These are phyloP conservation scores for Malurus elegans DNA, from an alignment of 2,113 vertebrate species.

Conservation along the genomic window DNA sequence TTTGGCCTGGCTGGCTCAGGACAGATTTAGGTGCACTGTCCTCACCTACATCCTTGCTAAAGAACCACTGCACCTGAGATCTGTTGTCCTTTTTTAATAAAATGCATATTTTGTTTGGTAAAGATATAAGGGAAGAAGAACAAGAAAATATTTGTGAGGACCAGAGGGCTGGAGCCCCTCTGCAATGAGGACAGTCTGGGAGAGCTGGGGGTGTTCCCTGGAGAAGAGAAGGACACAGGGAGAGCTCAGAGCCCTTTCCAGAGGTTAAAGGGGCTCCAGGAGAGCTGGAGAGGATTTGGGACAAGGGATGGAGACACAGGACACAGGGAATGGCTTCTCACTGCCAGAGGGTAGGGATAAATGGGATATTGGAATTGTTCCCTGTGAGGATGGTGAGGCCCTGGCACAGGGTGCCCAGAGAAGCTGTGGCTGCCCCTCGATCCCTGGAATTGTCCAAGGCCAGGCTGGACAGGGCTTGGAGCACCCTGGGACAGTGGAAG, in stretches of 20 bases:
- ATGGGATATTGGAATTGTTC: accelerated
- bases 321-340: accelerated
- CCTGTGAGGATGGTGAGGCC: accelerated
- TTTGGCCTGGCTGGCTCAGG: not conserved
- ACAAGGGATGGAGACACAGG: not conserved
- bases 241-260: not conserved
- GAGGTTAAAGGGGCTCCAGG: accelerated
- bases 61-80: not conserved
- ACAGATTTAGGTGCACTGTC: not conserved
- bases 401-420: not conserved
- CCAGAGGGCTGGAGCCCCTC: not conserved
- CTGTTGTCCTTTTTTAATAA: not conserved
- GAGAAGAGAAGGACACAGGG: accelerated
- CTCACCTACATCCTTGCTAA: not conserved
- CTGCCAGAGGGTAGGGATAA: accelerated
- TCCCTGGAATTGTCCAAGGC: not conserved
- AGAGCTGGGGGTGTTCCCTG: not conserved
- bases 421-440: not conserved
- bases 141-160: not conserved
- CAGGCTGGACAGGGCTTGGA: accelerated
- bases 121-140: not conserved
- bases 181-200: not conserved
- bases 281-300: not conserved
- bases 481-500: accelerated
- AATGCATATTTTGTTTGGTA: not conserved